Conservation (phyloP, 2,888 invertebrate genomes). For the Tupiocoris notatus region DNA sequence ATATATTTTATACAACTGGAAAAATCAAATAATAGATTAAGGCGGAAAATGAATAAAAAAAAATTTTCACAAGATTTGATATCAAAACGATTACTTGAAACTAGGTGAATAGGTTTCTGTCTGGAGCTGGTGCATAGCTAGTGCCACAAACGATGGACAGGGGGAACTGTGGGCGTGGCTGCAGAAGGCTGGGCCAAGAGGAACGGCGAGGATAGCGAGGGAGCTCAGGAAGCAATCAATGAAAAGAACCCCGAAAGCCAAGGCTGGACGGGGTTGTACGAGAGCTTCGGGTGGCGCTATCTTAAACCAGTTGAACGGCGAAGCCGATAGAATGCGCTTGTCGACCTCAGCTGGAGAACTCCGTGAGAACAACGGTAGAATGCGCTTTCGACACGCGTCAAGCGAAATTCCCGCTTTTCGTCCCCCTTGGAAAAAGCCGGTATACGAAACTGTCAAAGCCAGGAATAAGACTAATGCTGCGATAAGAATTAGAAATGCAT, state of each 20-base stretch:
- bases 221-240: constrained; percentile 33
- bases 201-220: constrained; percentile 1
- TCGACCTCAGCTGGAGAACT: neutral
- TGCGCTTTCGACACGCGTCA: neutral
- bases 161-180: constrained; percentile 37
- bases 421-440: too few species aligned
- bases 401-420: too few species aligned
- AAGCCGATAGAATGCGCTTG: constrained; percentile 22
- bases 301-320: neutral
- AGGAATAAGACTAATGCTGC: too few species aligned
- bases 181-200: constrained; percentile 15
- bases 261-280: neutral
- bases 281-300: constrained; percentile 8
- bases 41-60: too few species aligned
- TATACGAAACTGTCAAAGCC: too few species aligned
- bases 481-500: too few species aligned
- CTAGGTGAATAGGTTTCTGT: neutral
- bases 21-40: too few species aligned
- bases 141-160: neutral
- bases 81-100: too few species aligned
- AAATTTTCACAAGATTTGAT: too few species aligned
- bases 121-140: neutral
- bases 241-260: constrained; percentile 26
- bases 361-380: neutral
- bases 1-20: too few species aligned